Evolutionary conservation across 2,113 vertebrate genomes (phyloP), one percentile per base, ranked within the genome.

Genomic region (Thymallus thymallus): DNA sequence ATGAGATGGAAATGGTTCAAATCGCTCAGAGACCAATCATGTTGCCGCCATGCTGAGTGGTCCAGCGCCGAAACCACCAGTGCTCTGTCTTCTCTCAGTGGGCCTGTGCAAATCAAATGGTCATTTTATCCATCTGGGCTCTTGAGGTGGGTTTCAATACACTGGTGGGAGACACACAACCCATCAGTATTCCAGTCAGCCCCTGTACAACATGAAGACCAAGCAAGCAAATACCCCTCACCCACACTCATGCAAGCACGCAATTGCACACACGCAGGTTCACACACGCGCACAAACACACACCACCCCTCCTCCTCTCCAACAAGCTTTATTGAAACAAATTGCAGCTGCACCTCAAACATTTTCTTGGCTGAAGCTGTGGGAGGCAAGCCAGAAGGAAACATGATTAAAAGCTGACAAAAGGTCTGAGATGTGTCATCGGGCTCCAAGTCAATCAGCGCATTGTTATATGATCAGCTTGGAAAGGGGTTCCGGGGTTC

Each of bases 181-280:
- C 67, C 71, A 89, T 91, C 90, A 90, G 90, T 89, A 92, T 92
- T 91, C 91, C 68, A 85, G 88, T 92, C 91, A 88, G 86, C 84
- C 83, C 78, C 87, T 84, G 75, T 72, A 87, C 80, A 82, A 84
- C 80, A 88, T 86, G 79, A 90, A 88, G 83, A 88, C 84, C 86
- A 86, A 82, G 82, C 83, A 81, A 80, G 82, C 72, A 76, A 80
- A 86, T 78, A 89, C 86, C 89, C 74, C 73, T 41, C 35, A 41
- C 35, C 35, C 35, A 41, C 35, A 41, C 35, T 41, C 35, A 41
- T 41, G 35, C 35, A 41, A 10, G 35, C 9, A 41, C 35, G 35
- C 35, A 41, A 10, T 7, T 41, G 35, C 9, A 41, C 35, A 41
- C 9, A 41, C 35, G 9, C 35, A 41, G 1, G 2, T 7, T 41